Evolutionary conservation across 2,113 vertebrate genomes (phyloP), one percentile per base, ranked within the genome.

Genomic region (Megalops atlanticus): DNA sequence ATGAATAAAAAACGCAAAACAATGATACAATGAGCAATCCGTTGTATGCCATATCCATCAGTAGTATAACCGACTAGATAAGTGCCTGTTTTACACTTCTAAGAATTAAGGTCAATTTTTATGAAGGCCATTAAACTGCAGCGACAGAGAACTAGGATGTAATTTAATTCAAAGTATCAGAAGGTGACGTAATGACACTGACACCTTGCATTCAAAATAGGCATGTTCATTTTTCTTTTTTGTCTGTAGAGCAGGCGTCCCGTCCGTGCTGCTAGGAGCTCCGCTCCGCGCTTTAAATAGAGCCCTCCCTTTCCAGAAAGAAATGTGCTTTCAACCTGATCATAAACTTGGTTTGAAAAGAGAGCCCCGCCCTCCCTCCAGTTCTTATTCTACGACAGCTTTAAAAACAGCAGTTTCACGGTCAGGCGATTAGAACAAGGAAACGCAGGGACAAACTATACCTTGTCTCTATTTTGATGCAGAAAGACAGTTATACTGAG

Each of bases 371-470:
- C 93, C 92, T 89, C 89, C 81, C 73, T 74, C 45, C 43, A 76
- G 80, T 81, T 79, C 80, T 72, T 86, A 69, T 80, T 73, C 81
- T 73, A 83, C 81, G 36, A 76, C 77, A 72, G 92, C 91, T 87
- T 93, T 94, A 94, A 91, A 95, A 94, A 88, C 89, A 89, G 85
- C 88, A 86, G 88, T 86, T 86, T 89, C 86, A 85, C 84, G 76
- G 84, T 80, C 86, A 84, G 82, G 85, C 84, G 82, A 87, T 85
- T 89, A 92, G 88, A 92, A 88, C 86, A 89, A 90, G 87, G 88
- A 90, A 85, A 86, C 91, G 79, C 87, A 88, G 92, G 92, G 47
- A 92, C 86, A 79, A 41, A 36, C 87, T 85, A 84, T 86, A 36
- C 88, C 81, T 41, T 85, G 78, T 70, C 85, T 74, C 70, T 73